Evolutionary conservation across 2,797 vertebrate genomes (phyloP).

Genomic region (Hypotaenidia philippensis): DNA sequence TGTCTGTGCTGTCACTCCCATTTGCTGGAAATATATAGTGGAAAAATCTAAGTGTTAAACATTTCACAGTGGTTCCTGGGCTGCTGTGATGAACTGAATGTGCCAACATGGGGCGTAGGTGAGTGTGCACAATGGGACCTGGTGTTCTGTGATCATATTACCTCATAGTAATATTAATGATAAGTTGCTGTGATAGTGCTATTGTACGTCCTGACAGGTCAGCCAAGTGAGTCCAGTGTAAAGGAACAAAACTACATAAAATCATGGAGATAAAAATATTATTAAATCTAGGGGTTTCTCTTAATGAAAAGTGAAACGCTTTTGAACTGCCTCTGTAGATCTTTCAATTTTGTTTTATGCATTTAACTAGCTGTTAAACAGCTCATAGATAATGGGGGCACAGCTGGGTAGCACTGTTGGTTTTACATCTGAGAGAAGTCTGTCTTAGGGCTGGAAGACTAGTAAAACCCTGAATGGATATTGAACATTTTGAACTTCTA

Average conservation of each 20-base stretch:
- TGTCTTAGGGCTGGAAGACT: neutral
- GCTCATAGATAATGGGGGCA: neutral
- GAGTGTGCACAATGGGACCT: neutral
- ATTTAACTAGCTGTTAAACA: neutral
- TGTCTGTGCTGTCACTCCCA: neutral
- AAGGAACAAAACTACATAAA: neutral
- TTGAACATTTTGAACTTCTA: neutral
- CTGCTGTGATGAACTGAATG: neutral
- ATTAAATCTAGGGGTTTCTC: neutral
- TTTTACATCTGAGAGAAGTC: neutral
- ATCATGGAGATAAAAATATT: neutral
- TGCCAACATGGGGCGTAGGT: neutral
- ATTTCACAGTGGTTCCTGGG: neutral
- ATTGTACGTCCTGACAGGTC: neutral
- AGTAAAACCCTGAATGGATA: neutral
- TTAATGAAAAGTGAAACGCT: neutral
- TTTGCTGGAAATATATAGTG: neutral
- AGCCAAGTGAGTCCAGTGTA: neutral
- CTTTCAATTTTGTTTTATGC: neutral
- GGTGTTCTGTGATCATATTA: neutral
- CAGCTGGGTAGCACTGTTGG: neutral
- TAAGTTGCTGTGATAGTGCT: neutral
- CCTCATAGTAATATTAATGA: fast-evolving
- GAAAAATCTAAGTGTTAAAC: neutral
- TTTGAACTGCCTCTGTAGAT: neutral